phyloP scores from a whole-genome alignment of 2,888 invertebrate species.

The Ichneumoninae sp. region DNA sequence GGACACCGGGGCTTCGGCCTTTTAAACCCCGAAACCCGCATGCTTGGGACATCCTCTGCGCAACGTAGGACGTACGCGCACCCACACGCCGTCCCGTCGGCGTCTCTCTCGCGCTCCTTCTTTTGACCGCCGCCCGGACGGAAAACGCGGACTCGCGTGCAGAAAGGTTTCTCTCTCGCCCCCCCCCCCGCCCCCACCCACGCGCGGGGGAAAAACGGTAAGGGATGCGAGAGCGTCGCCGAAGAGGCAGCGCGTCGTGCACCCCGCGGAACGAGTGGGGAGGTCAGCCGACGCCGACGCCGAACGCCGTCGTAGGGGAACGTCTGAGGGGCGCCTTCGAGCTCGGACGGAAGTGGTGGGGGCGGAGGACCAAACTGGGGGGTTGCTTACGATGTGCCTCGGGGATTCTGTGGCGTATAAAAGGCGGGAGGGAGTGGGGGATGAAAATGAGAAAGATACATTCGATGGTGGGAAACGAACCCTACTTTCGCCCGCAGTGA shows the following conservation, averaged over 20 bases:
- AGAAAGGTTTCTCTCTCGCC: slow-evolving; percentile 45
- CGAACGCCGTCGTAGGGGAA: slow-evolving; percentile 62
- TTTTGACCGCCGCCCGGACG: slow-evolving; percentile 43
- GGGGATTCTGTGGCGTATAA: slow-evolving; percentile 33
- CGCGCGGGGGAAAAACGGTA: slow-evolving; percentile 31
- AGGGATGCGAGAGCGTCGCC: slow-evolving; percentile 54
- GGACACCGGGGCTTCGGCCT: slow-evolving; percentile 44
- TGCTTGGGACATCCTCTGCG: slow-evolving; percentile 48
- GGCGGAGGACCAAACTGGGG: slow-evolving; percentile 72
- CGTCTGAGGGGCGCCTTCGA: slow-evolving; percentile 73
- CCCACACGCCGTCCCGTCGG: slow-evolving; percentile 2
- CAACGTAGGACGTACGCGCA: slow-evolving; percentile 38
- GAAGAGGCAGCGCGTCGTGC: slow-evolving; percentile 55
- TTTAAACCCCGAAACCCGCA: slow-evolving; percentile 55
- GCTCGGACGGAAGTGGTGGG: slow-evolving; percentile 69
- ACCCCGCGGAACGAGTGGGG: slow-evolving; percentile 41
- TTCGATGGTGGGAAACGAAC: slow-evolving; percentile 28
- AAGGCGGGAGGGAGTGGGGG: slow-evolving; percentile 27
- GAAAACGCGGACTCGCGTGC: slow-evolving; percentile 29
- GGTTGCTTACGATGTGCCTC: slow-evolving; percentile 42
- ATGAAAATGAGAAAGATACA: slow-evolving; percentile 47
- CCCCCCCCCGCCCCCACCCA: slow-evolving; percentile 59
- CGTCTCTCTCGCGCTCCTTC: slow-evolving; percentile 48
- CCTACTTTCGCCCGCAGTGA: not conserved
- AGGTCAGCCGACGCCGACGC: slow-evolving; percentile 65